phyloP scores from a whole-genome alignment of 2,113 vertebrate genomes.

The Rissa tridactyla region DNA sequence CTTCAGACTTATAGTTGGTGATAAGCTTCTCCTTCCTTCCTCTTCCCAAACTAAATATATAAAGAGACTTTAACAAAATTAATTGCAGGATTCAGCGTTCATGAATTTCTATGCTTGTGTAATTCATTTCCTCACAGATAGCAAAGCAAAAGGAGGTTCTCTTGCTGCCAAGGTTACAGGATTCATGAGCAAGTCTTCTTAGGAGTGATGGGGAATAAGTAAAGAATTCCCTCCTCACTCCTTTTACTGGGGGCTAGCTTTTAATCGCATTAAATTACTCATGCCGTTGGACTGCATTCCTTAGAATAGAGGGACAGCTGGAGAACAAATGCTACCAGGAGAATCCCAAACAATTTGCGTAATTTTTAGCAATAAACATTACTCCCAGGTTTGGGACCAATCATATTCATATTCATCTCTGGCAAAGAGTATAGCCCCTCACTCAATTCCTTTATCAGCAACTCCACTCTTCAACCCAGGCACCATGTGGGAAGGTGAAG shows the following conservation, averaged over 20 bases:
- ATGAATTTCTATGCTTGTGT: constrained; percentile 41
- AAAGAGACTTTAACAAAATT: constrained; percentile 62
- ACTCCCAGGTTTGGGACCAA: background rate
- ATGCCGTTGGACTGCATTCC: background rate
- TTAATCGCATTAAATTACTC: background rate
- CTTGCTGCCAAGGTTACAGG: constrained; percentile 50
- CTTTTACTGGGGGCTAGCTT: background rate
- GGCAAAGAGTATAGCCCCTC: background rate
- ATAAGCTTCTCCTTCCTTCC: constrained; percentile 48
- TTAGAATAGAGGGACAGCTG: background rate
- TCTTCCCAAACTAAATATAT: constrained; percentile 35
- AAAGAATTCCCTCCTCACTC: constrained; percentile 1
- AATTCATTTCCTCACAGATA: constrained; percentile 52
- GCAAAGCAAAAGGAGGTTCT: constrained; percentile 27
- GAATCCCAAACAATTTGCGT: background rate
- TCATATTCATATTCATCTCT: background rate
- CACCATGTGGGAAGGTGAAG: background rate
- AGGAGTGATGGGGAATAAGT: constrained; percentile 20
- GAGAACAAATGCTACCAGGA: background rate
- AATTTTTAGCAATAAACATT: background rate
- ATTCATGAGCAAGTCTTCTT: constrained; percentile 31
- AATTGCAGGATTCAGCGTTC: constrained; percentile 55
- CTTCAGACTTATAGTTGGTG: constrained; percentile 16
- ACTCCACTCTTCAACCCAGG: background rate
- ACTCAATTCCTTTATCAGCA: background rate